Evolutionary conservation across 2,888 invertebrate genomes (phyloP), one percentile per base, ranked within the genome.

Genomic region (Nasonovia ribisnigri): DNA sequence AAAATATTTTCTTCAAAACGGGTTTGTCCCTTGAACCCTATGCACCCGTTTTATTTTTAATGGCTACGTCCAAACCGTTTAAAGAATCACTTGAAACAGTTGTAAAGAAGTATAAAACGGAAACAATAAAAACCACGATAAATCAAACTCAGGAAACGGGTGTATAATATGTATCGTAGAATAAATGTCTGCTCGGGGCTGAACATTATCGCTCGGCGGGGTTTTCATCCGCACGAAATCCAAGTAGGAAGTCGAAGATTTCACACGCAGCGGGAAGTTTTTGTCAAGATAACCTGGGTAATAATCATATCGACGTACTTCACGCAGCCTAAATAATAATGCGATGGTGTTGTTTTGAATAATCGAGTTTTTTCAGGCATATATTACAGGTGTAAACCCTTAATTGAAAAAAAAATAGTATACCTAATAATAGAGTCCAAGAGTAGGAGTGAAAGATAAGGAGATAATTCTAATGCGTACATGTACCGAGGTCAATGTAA

Each of bases 201-300:
- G 24, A 92, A 89, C 88, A 84, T 86, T 26, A 67, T 88, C 88
- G 67, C 93, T 90, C 93, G 51, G 86, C 86, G 88, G 93, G 93
- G 93, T 92, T 92, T 93, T 93, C 90, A 67, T 93, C 90, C 51
- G 46, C 36, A 54, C 43, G 57, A 84, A 93, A 90, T 93, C 90
- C 90, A 29, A 86, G n/a, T 84, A 93, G 93, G 93, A 93, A 93
- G 90, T 86, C 29, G 42, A 42, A 86, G 93, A 93, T 93, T 93
- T 93, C 67, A 93, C 90, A 90, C 93, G 0, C 93, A 87, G 93
- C 93, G 51, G 90, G 93, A 67, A 57, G 57, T 48, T 93, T 86
- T 60, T 88, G 92, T 60, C 77, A n/a, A 42, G 24, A 42, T 16
- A 91, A 51, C 77, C 36, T 13, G 42, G 36, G 51, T 91, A 51